phyloP scores from a whole-genome alignment of 2,113 vertebrate species.

The Mesembrinibis cayennensis region DNA sequence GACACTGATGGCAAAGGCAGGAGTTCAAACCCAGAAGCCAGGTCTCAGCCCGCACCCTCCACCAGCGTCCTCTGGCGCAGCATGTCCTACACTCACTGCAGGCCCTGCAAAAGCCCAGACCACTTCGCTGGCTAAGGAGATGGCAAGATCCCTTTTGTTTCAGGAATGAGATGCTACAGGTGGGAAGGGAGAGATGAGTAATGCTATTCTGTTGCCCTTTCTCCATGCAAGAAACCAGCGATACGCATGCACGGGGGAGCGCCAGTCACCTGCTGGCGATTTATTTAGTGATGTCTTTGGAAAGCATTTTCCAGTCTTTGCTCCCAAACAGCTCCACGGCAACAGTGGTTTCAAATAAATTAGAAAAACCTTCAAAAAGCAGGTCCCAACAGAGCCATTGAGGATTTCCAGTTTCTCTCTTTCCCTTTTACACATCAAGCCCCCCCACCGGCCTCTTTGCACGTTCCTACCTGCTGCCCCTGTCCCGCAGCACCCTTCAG shows the following conservation, averaged over 20 bases:
- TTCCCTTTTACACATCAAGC: not conserved
- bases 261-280: too few relatives aligned
- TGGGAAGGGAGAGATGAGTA: not conserved
- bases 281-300: not conserved
- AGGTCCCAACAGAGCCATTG: not conserved
- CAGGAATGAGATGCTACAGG: not conserved
- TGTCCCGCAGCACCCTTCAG: not conserved
- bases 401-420: not conserved
- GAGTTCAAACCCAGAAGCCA: not conserved
- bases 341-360: not conserved
- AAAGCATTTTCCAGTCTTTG: not conserved
- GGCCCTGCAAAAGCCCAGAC: not conserved
- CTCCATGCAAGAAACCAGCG: not conserved
- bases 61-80: too few relatives aligned
- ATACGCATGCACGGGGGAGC: rapidly evolving
- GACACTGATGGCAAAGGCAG: not conserved
- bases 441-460: too few relatives aligned
- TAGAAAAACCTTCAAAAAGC: not conserved
- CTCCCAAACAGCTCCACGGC: not conserved
- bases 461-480: not conserved
- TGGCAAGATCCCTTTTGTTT: not conserved
- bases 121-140: not conserved
- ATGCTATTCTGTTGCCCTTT: not conserved
- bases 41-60: not conserved
- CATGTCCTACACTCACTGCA: not conserved